phyloP scores from a whole-genome alignment of 2,888 invertebrate species.

The Clostera curtula region DNA sequence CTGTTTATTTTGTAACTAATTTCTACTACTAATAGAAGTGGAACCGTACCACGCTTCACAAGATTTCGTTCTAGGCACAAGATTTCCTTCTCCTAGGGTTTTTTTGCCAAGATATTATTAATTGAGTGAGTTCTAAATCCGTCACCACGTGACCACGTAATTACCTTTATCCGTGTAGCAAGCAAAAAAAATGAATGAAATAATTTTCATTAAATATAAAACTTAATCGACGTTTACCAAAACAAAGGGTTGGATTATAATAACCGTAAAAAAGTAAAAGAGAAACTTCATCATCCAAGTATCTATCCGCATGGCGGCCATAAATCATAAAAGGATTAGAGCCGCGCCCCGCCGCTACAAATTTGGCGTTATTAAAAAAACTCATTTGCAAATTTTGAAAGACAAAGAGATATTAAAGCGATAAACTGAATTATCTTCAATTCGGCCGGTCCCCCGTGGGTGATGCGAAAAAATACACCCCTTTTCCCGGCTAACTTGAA shows the following conservation, averaged over 20 bases:
- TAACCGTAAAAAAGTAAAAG: conserved; percentile 33
- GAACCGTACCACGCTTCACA: too few species aligned
- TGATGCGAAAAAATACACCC: conserved; percentile 43
- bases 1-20: too few species aligned
- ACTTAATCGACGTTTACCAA: conserved; percentile 22
- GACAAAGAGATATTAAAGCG: conserved; percentile 69
- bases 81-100: too few species aligned
- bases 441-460: conserved; percentile 41
- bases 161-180: too few species aligned
- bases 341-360: conserved; percentile 43
- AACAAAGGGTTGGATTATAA: conserved; percentile 31
- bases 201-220: too few species aligned
- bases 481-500: conserved; percentile 37
- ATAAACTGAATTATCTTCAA: conserved; percentile 68
- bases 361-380: conserved; percentile 72
- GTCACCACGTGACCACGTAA: too few species aligned
- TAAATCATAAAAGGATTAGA: conserved; percentile 66
- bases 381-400: conserved; percentile 72
- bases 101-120: too few species aligned
- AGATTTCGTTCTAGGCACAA: too few species aligned
- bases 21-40: too few species aligned
- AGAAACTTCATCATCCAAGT: conserved; percentile 41
- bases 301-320: conserved; percentile 36
- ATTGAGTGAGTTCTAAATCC: too few species aligned
- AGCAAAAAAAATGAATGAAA: too few species aligned